A percentile compares a stretch with the other conserved stretches of the same genome.
phyloP scores from a whole-genome alignment of 1,140 invertebrate genomes.

The Frieseomelitta varia region DNA sequence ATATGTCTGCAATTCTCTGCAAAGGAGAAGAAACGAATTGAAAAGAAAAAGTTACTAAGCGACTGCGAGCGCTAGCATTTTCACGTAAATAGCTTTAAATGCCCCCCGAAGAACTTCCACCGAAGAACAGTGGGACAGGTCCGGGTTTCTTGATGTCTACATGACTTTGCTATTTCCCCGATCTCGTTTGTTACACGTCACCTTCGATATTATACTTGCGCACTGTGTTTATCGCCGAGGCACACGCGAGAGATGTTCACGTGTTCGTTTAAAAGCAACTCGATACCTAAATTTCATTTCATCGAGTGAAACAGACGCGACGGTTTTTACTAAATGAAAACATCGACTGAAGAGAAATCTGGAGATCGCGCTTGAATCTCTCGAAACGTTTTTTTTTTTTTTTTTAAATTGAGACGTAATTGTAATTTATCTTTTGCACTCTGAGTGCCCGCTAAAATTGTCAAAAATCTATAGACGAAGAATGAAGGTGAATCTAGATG shows the following conservation, averaged over 20 bases:
- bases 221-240: background rate
- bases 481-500: no score
- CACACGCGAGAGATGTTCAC: background rate
- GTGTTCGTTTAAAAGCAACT: background rate
- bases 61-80: background rate
- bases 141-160: constrained; percentile 44
- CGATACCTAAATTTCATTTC: background rate
- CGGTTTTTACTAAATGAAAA: background rate
- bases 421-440: no score
- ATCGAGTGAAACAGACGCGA: background rate
- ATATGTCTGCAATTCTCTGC: no score
- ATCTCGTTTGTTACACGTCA: constrained; percentile 35
- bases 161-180: constrained; percentile 39
- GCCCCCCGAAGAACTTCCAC: constrained; percentile 5
- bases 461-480: no score
- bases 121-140: constrained; percentile 39
- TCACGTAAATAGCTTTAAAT: constrained; percentile 28
- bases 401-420: background rate
- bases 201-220: constrained; percentile 7
- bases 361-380: background rate
- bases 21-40: background rate
- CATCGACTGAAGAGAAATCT: background rate
- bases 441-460: no score
- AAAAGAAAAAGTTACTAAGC: background rate
- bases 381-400: background rate